Evolutionary conservation across 2,113 vertebrate genomes (phyloP), one percentile per base, ranked within the genome.

Genomic region (Andinoacara biseriatus): DNA sequence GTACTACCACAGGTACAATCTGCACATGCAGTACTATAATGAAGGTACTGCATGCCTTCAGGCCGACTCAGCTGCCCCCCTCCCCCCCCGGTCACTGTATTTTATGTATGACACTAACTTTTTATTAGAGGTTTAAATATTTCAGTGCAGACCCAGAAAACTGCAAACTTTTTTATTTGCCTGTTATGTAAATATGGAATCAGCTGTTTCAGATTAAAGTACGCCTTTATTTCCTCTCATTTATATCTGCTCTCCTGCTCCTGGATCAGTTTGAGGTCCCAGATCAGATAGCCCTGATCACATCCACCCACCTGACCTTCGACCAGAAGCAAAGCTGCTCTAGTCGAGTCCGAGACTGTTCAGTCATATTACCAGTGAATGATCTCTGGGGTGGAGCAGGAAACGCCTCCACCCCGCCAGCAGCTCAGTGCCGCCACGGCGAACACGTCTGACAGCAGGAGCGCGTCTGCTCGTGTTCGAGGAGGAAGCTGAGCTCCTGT

Each of bases 51-150:
- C 1, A 1, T 54, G 46, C 3, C 17, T 52, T 26, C 46, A 52
- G 65, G 17, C 22, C 79, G 60, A 88, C 10, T 89, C 87, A 82
- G 85, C 75, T 63, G 74, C 54, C 62, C 40, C 46, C n/a, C 63
- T 46, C 61, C 57, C 13, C 61, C 14, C 57, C 54, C 31, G 80
- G 80, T 35, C 67, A n/a, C 15, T 11, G 17, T 67, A 15, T 31
- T 11, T 65, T 69, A 59, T 63, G 38, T 18, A 6, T 22, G 33
- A n/a, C 49, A 6, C 52, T 65, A 26, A 80, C 76, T 77, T 29
- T 46, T 43, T 77, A 57, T 40, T n/a, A 1, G 2, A 58, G 49
- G 49, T 58, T 43, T 59, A 29, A 26, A 59, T 18, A 18, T 38
- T 59, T 13, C 15, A 56, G 5, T 22, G 49, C 72, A 69, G 24